phyloP scores from a whole-genome alignment of 92 coral and sea anemone species.

The Parazoanthus swiftii region DNA sequence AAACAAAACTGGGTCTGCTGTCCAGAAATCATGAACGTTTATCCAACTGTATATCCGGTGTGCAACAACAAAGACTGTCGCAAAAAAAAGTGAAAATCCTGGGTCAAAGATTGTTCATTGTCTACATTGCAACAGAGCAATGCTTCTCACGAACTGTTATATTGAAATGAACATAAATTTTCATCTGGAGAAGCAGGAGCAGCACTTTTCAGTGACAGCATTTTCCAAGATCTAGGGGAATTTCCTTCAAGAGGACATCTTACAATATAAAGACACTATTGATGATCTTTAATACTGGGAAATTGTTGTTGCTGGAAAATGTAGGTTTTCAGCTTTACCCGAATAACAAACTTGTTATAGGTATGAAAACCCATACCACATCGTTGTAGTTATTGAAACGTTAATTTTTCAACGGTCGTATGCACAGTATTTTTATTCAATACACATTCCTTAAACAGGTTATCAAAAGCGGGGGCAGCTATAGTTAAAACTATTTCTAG shows the following conservation, averaged over 20 bases:
- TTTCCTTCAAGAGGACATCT: slow-evolving; percentile 51
- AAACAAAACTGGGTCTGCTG: slow-evolving; percentile 51
- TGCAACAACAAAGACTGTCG: slow-evolving; percentile 65
- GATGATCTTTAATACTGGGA: slow-evolving; percentile 34
- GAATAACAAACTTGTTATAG: slow-evolving; percentile 40
- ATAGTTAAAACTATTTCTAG: slow-evolving; percentile 11
- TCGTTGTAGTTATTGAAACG: slow-evolving; percentile 40
- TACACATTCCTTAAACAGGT: slow-evolving; percentile 42
- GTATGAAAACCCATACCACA: slow-evolving; percentile 27
- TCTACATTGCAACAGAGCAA: slow-evolving; percentile 52
- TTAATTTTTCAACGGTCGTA: slow-evolving; percentile 36
- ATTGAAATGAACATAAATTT: slow-evolving; percentile 46
- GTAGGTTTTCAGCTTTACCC: slow-evolving; percentile 42
- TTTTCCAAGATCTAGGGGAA: slow-evolving; percentile 32
- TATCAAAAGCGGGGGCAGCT: slow-evolving; percentile 39
- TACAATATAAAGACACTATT: slow-evolving; percentile 43
- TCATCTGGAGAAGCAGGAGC: slow-evolving; percentile 41
- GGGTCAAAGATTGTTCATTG: slow-evolving; percentile 45
- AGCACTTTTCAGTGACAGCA: slow-evolving; percentile 44
- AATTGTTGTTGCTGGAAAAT: slow-evolving; percentile 30
- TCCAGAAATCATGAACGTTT: slow-evolving; percentile 52
- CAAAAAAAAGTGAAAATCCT: slow-evolving; percentile 45
- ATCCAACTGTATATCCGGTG: slow-evolving; percentile 48
- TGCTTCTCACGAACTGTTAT: slow-evolving; percentile 56
- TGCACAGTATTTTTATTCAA: slow-evolving; percentile 10